These are phyloP conservation scores for Fratercula arctica DNA, from an alignment of 2,797 vertebrate species.

Conservation along the genomic window DNA sequence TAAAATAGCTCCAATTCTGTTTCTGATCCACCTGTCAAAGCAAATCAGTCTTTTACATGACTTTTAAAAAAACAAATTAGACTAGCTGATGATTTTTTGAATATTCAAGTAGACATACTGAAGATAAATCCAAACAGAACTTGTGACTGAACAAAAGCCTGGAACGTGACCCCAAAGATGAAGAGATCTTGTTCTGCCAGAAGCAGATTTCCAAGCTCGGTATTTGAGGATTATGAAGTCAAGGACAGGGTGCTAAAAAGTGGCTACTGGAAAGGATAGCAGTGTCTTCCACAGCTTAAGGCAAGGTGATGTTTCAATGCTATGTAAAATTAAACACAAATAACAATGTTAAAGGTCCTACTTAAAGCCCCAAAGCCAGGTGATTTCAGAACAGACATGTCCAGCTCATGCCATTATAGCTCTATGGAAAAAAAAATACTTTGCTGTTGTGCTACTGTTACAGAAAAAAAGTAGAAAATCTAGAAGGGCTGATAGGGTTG, in stretches of 20 bases:
- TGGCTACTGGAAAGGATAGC: slow-evolving; percentile 40
- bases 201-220: slow-evolving; percentile 62
- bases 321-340: slow-evolving; percentile 62
- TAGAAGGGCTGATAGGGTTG: not conserved
- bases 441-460: not conserved
- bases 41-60: slow-evolving; percentile 84
- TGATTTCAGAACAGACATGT: slow-evolving; percentile 23
- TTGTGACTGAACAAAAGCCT: slow-evolving; percentile 81
- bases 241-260: slow-evolving; percentile 60
- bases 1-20: slow-evolving; percentile 84
- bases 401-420: not conserved
- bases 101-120: slow-evolving; percentile 82
- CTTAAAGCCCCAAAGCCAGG: slow-evolving; percentile 39
- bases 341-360: slow-evolving; percentile 44
- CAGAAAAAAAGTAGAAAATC: not conserved
- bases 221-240: slow-evolving; percentile 56
- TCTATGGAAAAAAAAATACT: not conserved
- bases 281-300: slow-evolving; percentile 42
- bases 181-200: slow-evolving; percentile 72
- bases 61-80: slow-evolving; percentile 82
- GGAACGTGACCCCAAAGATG: slow-evolving; percentile 74
- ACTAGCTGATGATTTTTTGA: slow-evolving; percentile 84
- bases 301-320: slow-evolving; percentile 49
- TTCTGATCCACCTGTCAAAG: slow-evolving; percentile 86
- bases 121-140: slow-evolving; percentile 79